A percentile compares a stretch with the other conserved stretches of the same genome.
Evolutionary conservation across 2,888 invertebrate species (phyloP).

Genomic region (Plebejus melissa): DNA sequence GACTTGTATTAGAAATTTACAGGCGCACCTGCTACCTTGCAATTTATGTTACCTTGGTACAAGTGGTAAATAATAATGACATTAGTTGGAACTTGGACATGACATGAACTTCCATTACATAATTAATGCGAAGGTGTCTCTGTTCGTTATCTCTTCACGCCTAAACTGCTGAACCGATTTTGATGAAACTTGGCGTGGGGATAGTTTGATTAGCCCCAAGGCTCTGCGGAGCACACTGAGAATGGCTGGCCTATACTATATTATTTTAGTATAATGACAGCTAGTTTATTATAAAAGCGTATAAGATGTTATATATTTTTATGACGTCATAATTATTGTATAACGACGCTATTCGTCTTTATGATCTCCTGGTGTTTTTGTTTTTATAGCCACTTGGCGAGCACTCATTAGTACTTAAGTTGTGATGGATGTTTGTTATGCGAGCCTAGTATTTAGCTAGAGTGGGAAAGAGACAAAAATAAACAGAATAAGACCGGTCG

Average conservation of each 20-base stretch:
- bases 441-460: neutral
- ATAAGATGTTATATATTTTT: neutral
- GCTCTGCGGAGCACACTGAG: neutral
- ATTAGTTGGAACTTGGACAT: neutral
- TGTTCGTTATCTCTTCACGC: too few species aligned
- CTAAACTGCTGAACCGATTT: too few species aligned
- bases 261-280: neutral
- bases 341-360: neutral
- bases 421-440: neutral
- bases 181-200: too few species aligned
- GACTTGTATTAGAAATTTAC: neutral
- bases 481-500: too few species aligned
- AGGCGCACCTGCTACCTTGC: neutral
- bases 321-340: neutral
- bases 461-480: too few species aligned
- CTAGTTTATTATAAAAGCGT: neutral
- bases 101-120: neutral
- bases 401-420: neutral
- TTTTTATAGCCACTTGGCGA: neutral
- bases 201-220: too few species aligned
- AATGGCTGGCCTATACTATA: neutral
- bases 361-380: slow-evolving; percentile 6
- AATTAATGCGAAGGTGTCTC: neutral
- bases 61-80: neutral
- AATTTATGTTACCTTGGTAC: neutral